Evolutionary conservation across 2,888 invertebrate species (phyloP).

Genomic region (Trichacis sp.): DNA sequence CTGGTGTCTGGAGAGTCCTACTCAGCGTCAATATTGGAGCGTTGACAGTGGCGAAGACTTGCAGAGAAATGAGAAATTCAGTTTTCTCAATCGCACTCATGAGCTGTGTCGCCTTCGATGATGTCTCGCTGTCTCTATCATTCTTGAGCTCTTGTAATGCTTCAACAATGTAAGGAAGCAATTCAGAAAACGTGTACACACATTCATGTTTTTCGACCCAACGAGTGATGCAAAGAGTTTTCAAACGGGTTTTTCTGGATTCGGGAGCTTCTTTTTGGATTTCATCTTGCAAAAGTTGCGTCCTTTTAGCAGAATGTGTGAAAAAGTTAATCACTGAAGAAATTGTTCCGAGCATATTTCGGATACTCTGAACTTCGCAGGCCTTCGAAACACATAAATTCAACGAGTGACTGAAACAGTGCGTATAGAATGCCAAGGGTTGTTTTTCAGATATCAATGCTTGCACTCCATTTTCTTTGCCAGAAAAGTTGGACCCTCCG

Average conservation of each 20-base stretch:
- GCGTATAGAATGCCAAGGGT: conserved; percentile 31
- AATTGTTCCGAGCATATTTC: conserved; percentile 31
- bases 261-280: background rate
- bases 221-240: background rate
- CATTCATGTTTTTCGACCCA: conserved; percentile 25
- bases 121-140: conserved; percentile 1
- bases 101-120: background rate
- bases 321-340: conserved; percentile 20
- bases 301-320: background rate
- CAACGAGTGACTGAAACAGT: conserved; percentile 35
- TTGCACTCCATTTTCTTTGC: conserved; percentile 28
- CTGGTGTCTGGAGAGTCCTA: no score
- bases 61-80: no score
- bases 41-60: no score
- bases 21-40: no score
- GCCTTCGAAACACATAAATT: conserved; percentile 36
- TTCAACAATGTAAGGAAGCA: background rate
- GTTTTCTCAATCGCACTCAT: no score
- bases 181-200: conserved; percentile 2
- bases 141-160: background rate
- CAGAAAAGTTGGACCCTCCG: conserved; percentile 35
- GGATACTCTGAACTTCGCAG: conserved; percentile 22
- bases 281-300: no score
- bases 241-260: background rate
- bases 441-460: conserved; percentile 28